Conservation (phyloP, 64 coral and sea anemone species). For the Porites lutea region DNA sequence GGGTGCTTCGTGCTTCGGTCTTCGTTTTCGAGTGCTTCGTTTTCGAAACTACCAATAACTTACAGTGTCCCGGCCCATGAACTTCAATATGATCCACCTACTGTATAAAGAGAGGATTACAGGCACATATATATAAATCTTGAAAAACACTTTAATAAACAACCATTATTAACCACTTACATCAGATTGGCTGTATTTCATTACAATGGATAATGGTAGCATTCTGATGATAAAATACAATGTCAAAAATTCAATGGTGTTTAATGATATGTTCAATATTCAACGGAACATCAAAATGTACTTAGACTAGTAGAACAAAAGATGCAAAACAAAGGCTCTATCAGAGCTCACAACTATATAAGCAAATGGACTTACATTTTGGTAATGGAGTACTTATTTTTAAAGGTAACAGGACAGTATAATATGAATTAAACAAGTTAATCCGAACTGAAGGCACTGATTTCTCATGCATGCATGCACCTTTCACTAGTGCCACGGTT, state of each 20-base stretch:
- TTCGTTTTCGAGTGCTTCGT: too few relatives aligned
- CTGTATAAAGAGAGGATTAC: slow-evolving; percentile 34
- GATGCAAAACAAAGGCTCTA: slow-evolving; percentile 17
- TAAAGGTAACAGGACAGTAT: slow-evolving; percentile 31
- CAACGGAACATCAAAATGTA: slow-evolving; percentile 24
- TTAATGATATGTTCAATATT: slow-evolving; percentile 36
- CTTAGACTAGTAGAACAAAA: slow-evolving; percentile 22
- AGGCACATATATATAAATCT: slow-evolving; percentile 23
- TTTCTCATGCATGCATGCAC: slow-evolving; percentile 24
- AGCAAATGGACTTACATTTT: too few relatives aligned
- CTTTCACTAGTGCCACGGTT: slow-evolving; percentile 19
- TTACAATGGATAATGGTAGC: slow-evolving; percentile 28
- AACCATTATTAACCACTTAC: slow-evolving; percentile 37
- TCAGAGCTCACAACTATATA: slow-evolving; percentile 16
- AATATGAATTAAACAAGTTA: slow-evolving; percentile 29
- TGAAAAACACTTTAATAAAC: slow-evolving; percentile 42
- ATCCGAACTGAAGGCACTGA: slow-evolving; percentile 33
- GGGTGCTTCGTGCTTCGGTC: too few relatives aligned
- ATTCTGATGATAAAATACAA: slow-evolving; percentile 11
- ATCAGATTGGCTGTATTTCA: slow-evolving; percentile 24
- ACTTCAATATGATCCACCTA: slow-evolving; percentile 35
- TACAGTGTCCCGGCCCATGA: not conserved
- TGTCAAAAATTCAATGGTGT: slow-evolving; percentile 24
- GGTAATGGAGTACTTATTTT: slow-evolving; percentile 29
- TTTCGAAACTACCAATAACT: too few relatives aligned